Evolutionary conservation across 2,113 vertebrate species (phyloP).

Genomic region (Lontra canadensis): DNA sequence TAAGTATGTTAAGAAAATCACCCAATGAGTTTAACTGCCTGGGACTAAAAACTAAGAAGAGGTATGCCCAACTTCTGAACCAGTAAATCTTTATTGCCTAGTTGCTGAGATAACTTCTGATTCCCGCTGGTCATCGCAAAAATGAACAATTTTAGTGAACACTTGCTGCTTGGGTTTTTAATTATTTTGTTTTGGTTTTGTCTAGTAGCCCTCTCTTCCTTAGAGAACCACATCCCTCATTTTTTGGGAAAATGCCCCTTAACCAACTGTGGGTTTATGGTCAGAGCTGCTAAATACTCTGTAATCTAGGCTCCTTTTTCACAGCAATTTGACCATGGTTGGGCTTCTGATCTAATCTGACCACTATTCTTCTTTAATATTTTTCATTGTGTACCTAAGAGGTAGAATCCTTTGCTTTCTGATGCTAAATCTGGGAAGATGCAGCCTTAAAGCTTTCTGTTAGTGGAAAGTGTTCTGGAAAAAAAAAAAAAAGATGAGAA

Average conservation of each 20-base stretch:
- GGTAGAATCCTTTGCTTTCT: not conserved
- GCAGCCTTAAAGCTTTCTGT: not conserved
- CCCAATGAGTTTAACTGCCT: constrained; percentile 15
- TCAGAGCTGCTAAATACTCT: no score
- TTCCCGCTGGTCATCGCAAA: not conserved
- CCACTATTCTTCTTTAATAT: not conserved
- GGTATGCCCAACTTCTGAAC: not conserved
- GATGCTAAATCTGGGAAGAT: not conserved
- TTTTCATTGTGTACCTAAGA: constrained; percentile 3
- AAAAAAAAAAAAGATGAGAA: not conserved
- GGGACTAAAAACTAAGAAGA: not conserved
- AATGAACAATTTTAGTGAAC: not conserved
- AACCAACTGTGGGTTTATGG: not conserved
- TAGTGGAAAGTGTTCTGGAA: not conserved
- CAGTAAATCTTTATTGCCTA: not conserved
- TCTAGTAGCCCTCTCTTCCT: not conserved
- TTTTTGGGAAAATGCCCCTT: not conserved
- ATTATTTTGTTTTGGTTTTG: not conserved
- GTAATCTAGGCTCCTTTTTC: not conserved
- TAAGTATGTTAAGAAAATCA: constrained; percentile 56
- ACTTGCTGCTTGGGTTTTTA: not conserved
- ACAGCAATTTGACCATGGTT: not conserved
- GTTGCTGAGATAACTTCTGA: not conserved
- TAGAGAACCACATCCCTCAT: not conserved
- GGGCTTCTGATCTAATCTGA: not conserved